Evolutionary conservation across 2,797 vertebrate genomes (phyloP), one percentile per base, ranked within the genome.

Genomic region (Anguilla obscura): DNA sequence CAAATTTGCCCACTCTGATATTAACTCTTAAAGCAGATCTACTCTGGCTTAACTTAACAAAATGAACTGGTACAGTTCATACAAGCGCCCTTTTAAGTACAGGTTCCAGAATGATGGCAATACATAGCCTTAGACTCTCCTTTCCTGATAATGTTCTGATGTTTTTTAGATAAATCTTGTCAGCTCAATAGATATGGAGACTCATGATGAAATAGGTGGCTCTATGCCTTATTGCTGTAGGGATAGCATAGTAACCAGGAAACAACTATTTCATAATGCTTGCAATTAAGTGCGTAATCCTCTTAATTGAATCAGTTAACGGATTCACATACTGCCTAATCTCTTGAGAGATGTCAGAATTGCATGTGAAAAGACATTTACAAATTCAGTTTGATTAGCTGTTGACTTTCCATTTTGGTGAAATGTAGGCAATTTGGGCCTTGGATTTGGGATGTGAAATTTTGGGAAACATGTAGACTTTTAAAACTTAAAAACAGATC

Each of bases 81-180:
- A 45, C 40, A 83, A 54, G 60, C 0, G 40, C 40, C 8, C 60
- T 24, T 21, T 40, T 69, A 74, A 30, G 71, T 63, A 80, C 6
- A 66, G 27, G 82, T 87, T 87, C 86, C 74, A n/a, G 36, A 86
- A 30, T 52, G 87, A 86, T 74, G 40, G 54, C 36, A 52, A 66
- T 84, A 83, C 60, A 71, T 56, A 24, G 50, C 45, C 36, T 86
- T 86, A 66, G 56, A 16, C 86, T 40, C 45, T 9, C 54, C 74
- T 40, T 48, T 10, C 4, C 50, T 33, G 54, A 87, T 52, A 60
- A 82, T 14, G 74, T 27, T 54, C 74, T 60, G 76, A 85, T 87
- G 66, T 52, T 87, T 66, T 80, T 18, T 50, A 79, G 8, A 48
- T 48, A 40, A 9, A 12, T 24, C 54, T 18, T 45, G 74, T 54